Base-by-base conservation (phyloP, 2,113 vertebrate genomes). In the Cyprinodon variegatus region DNA sequence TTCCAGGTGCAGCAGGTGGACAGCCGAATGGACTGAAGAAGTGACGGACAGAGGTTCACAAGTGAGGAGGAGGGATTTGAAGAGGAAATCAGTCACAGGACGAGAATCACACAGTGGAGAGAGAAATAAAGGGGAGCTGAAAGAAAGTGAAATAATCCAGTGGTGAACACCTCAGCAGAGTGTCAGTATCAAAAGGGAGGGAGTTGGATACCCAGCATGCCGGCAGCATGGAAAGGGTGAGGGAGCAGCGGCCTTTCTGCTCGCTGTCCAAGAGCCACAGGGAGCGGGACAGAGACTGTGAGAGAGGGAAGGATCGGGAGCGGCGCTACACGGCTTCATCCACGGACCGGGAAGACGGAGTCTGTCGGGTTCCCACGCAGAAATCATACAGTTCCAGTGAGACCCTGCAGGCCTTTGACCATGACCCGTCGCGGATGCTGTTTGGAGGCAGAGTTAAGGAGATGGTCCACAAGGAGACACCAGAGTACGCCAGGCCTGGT, bases 351-450 rank as follows among this genome's bases (percentile, higher is more conserved):
- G 96, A 97, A 78, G 96, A 96, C 79, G 87, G 76, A 69, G 71
- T 86, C 86, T 97, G 97, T 81, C 92, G 97, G 74, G 98, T 99
- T 11, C 97, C 97, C 82, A 99, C 98, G 0, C 97, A 98, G 94
- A 98, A 98, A 86, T 98, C 97, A 13, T 98, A 98, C 93, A 99
- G 97, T 90, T 99, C 98, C 90, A 99, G 97, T 72, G 97, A 99
- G 88, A 98, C 98, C 22, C 86, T 99, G 77, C 97, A 98, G 93
- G 97, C 97, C 82, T 98, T 97, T 81, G 97, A 99, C 91, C 96
- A 99, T 95, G 96, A 97, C 92, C 96, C 96, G 36, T 95, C 96
- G 2, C 93, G 96, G 65, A 93, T 97, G 93, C 94, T 98, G 74
- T 98, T 98, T 45, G 96, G 96, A 89, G 96, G 95, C 93, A 92